phyloP scores from a whole-genome alignment of 2,888 invertebrate species.

The Harpalus rubripes region DNA sequence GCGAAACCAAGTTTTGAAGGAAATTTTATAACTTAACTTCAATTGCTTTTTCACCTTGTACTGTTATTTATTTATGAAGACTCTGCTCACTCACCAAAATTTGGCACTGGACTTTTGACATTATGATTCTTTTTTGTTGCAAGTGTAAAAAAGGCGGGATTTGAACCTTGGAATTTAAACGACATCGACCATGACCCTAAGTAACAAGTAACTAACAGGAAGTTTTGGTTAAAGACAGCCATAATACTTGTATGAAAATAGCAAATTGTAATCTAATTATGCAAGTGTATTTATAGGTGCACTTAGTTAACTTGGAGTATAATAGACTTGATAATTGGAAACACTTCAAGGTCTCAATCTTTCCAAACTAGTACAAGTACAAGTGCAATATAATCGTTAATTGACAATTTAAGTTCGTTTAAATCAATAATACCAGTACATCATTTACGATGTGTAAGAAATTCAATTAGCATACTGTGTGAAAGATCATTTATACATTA shows the following conservation, averaged over 20 bases:
- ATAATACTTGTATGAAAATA: not conserved
- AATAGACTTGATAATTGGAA: not conserved
- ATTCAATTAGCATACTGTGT: not conserved
- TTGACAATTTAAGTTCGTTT: not conserved
- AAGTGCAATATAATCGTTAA: not conserved
- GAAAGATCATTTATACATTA: not conserved
- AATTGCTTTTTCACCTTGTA: no score
- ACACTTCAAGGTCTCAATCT: not conserved
- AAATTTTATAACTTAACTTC: no score
- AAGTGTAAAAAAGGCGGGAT: not conserved
- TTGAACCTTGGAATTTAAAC: not conserved
- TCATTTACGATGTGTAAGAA: not conserved
- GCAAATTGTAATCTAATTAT: not conserved
- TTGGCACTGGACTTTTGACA: not conserved
- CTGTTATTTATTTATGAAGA: no score
- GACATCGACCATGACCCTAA: not conserved
- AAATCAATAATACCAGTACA: not conserved
- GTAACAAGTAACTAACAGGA: not conserved
- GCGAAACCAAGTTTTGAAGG: no score
- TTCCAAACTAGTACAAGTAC: not conserved
- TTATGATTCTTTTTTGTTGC: not conserved
- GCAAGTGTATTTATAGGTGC: not conserved
- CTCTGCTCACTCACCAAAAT: no score
- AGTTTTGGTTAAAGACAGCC: not conserved
- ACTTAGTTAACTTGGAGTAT: not conserved